Percentiles rank a stretch among this genome's conserved stretches.
These are phyloP conservation scores for Pteropus rufus DNA, from an alignment of 2,797 vertebrate genomes.

Conservation along the genomic window DNA sequence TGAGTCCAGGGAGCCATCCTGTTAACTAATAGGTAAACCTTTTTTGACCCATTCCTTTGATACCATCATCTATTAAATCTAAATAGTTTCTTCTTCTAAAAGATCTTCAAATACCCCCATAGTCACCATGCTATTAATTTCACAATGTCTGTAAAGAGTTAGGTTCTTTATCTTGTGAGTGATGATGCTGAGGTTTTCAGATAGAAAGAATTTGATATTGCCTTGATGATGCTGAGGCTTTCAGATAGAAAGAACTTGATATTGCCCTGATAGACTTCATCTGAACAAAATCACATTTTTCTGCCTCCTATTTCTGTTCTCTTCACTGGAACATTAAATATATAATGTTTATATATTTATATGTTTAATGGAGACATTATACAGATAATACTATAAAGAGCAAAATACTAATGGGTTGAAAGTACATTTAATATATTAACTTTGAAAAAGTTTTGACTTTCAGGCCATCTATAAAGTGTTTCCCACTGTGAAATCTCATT, in stretches of 20 bases:
- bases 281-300: neutral
- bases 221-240: neutral
- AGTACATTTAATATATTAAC: neutral
- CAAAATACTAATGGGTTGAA: neutral
- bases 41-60: neutral
- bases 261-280: neutral
- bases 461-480: constrained; percentile 15
- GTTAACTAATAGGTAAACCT: neutral
- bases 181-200: neutral
- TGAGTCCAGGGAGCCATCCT: neutral
- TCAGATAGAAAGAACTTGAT: neutral
- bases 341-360: neutral
- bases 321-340: neutral
- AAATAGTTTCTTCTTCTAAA: constrained; percentile 10
- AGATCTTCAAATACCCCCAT: neutral
- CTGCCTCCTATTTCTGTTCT: neutral
- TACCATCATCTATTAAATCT: neutral
- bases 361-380: neutral
- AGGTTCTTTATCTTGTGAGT: neutral
- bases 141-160: neutral
- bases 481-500: constrained; percentile 13
- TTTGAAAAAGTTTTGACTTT: constrained; percentile 2
- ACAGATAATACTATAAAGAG: neutral
- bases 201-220: neutral
- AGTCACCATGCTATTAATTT: neutral